Conservation (phyloP, 2,797 vertebrate species). For the Myripristis murdjan region DNA sequence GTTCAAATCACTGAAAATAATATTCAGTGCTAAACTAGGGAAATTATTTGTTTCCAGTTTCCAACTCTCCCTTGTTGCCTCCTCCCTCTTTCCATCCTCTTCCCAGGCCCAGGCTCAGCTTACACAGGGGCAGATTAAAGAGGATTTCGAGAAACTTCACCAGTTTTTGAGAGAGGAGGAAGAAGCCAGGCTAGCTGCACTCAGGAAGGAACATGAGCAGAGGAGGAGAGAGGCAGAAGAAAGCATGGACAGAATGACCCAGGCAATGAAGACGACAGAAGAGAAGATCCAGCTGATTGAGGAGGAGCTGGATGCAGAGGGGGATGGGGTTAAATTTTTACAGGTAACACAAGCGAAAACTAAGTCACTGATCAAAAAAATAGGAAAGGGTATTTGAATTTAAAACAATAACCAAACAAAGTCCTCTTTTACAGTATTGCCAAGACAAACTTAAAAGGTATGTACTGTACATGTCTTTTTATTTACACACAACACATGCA, state of each 20-base stretch:
- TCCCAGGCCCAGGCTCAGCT: constrained; percentile 43
- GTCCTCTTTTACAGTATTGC: constrained; percentile 41
- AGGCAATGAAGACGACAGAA: constrained; percentile 45
- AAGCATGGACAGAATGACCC: constrained; percentile 30
- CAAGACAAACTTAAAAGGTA: constrained; percentile 31
- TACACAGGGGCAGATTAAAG: constrained; percentile 50
- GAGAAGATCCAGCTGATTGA: constrained; percentile 49
- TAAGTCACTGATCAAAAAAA: not conserved
- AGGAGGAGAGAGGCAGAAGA: constrained; percentile 46
- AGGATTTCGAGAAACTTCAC: constrained; percentile 81
- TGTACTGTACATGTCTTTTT: constrained; percentile 20
- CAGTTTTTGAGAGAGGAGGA: constrained; percentile 79
- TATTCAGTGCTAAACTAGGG: no score
- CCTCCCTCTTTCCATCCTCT: not conserved
- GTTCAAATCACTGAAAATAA: no score
- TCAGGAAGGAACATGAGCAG: constrained; percentile 65
- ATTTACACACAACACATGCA: not conserved
- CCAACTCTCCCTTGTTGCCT: not conserved
- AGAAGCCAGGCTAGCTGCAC: constrained; percentile 54
- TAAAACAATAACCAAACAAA: constrained; percentile 17
- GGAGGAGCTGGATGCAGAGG: constrained; percentile 29
- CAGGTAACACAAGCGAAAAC: constrained; percentile 37
- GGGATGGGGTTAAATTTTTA: constrained; percentile 53
- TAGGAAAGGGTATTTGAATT: not conserved
- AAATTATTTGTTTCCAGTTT: no score